These are phyloP conservation scores for Echiichthys vipera DNA, from an alignment of 2,797 vertebrate species.

Conservation along the genomic window DNA sequence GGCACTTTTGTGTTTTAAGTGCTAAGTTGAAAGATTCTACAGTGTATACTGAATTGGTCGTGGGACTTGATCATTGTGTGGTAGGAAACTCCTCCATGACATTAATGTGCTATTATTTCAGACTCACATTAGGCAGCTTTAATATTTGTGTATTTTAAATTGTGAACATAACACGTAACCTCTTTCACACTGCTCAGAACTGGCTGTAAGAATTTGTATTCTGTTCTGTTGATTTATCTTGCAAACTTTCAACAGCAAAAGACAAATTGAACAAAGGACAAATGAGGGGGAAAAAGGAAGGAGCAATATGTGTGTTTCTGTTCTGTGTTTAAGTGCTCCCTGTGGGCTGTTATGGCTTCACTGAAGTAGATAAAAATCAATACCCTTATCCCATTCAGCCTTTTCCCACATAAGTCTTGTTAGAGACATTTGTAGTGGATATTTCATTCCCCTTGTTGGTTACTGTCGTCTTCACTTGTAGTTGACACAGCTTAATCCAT, in stretches of 20 bases:
- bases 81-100: background rate
- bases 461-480: slow-evolving; percentile 40
- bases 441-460: slow-evolving; percentile 54
- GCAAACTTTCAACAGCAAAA: slow-evolving; percentile 45
- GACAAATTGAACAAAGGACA: slow-evolving; percentile 42
- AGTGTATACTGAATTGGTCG: background rate
- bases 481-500: slow-evolving; percentile 44
- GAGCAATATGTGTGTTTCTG: slow-evolving; percentile 35
- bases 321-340: slow-evolving; percentile 48
- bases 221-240: background rate
- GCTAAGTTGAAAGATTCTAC: too few species aligned
- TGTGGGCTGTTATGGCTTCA: slow-evolving; percentile 50
- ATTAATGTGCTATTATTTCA: background rate
- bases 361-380: slow-evolving; percentile 68
- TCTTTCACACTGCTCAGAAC: background rate
- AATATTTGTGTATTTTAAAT: background rate
- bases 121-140: background rate
- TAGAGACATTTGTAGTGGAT: slow-evolving; percentile 55
- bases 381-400: slow-evolving; percentile 63
- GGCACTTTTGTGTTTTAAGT: too few species aligned
- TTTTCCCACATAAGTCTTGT: slow-evolving; percentile 67
- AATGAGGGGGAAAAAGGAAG: slow-evolving; percentile 37
- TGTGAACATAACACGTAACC: background rate
- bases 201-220: background rate
- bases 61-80: accelerated